A percentile compares a stretch with the other conserved stretches of the same genome.
phyloP scores from a whole-genome alignment of 2,113 vertebrate genomes.

The Jacana jacana region DNA sequence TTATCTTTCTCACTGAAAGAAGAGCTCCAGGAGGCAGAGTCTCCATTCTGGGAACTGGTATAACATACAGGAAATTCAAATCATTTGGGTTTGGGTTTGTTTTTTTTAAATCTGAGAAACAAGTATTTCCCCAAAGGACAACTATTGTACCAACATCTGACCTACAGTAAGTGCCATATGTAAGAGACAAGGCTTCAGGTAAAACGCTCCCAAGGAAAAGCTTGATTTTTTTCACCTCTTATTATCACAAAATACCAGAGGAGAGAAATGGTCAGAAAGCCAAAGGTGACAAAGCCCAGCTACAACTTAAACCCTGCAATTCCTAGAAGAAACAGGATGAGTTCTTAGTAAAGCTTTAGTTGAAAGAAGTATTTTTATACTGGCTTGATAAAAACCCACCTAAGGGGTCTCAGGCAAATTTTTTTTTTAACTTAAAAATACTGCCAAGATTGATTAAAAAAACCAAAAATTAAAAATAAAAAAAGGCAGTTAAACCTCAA shows the following conservation, averaged over 20 bases:
- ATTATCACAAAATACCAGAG: background rate
- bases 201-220: background rate
- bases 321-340: background rate
- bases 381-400: background rate
- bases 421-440: background rate
- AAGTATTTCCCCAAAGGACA: background rate
- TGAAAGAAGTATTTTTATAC: background rate
- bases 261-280: background rate
- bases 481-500: background rate
- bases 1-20: background rate
- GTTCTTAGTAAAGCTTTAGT: background rate
- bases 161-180: background rate
- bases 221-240: background rate
- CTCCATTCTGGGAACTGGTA: background rate
- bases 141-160: background rate
- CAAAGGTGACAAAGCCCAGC: background rate
- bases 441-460: background rate
- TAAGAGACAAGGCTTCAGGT: background rate
- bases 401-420: background rate
- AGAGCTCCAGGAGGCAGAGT: background rate
- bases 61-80: background rate
- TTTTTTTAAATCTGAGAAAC: background rate
- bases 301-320: background rate
- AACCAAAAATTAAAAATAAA: background rate
- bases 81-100: too few species aligned